A percentile compares a stretch with the other conserved stretches of the same genome.
These are phyloP conservation scores for Pandemis heparana DNA, from an alignment of 2,888 invertebrate genomes.

Conservation along the genomic window DNA sequence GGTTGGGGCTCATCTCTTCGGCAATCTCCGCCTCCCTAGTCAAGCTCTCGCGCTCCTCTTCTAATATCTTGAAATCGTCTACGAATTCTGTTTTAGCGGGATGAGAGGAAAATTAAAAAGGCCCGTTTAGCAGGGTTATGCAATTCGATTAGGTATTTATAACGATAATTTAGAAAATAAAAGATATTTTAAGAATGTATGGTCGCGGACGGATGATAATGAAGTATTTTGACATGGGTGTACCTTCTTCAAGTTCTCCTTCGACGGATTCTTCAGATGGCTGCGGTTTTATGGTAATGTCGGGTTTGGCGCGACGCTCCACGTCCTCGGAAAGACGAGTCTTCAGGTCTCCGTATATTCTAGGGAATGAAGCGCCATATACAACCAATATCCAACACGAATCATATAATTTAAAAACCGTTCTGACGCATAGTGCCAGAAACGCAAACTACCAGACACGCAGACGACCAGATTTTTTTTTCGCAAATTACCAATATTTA, in stretches of 20 bases:
- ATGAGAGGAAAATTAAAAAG: not conserved
- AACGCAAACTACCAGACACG: too few relatives aligned
- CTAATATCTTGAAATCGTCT: constrained; percentile 40
- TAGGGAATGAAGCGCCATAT: constrained; percentile 42
- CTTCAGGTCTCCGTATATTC: constrained; percentile 67
- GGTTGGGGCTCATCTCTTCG: constrained; percentile 57
- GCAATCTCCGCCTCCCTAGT: constrained; percentile 58
- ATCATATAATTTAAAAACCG: not conserved
- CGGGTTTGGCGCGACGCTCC: constrained; percentile 55
- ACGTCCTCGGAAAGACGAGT: constrained; percentile 59
- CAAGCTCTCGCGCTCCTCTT: constrained; percentile 55
- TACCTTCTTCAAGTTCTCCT: constrained; percentile 65
- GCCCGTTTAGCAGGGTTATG: not conserved
- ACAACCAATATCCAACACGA: not conserved
- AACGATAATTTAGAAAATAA: too few relatives aligned
- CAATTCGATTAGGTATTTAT: too few relatives aligned
- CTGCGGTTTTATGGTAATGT: constrained; percentile 64
- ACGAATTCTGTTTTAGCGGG: not conserved
- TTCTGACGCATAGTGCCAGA: too few relatives aligned
- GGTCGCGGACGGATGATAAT: too few relatives aligned
- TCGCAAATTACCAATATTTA: too few relatives aligned
- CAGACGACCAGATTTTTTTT: too few relatives aligned
- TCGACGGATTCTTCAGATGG: constrained; percentile 54
- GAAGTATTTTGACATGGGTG: not conserved
- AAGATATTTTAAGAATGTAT: too few relatives aligned